A percentile compares a stretch with the other conserved stretches of the same genome.
Conservation (phyloP, 2,113 vertebrate genomes). For the Tilapia sparmanii region DNA sequence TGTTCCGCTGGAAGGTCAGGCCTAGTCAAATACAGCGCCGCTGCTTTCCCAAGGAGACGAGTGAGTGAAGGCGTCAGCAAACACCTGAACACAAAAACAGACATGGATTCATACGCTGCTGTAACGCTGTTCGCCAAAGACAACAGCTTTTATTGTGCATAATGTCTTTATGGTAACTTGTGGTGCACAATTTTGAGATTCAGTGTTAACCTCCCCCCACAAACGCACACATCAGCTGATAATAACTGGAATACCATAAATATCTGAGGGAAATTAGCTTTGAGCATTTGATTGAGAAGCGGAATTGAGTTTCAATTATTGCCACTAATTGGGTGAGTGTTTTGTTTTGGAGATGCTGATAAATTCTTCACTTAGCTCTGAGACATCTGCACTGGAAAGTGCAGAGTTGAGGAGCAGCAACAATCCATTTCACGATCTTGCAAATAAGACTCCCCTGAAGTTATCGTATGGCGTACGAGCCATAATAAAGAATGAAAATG, state of each 20-base stretch:
- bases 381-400: constrained; percentile 19
- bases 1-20: constrained; percentile 45
- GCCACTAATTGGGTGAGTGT: constrained; percentile 42
- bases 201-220: neutral
- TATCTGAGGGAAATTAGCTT: constrained; percentile 28
- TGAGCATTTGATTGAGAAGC: constrained; percentile 28
- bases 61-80: neutral
- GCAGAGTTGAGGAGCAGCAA: neutral
- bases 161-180: constrained; percentile 8
- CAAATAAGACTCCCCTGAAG: constrained; percentile 38
- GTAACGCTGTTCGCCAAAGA: neutral
- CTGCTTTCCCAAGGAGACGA: neutral
- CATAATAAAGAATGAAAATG: constrained; percentile 28
- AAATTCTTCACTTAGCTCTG: constrained; percentile 16
- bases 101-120: neutral
- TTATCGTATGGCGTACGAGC: constrained; percentile 2
- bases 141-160: neutral
- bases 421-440: constrained; percentile 23
- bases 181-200: neutral
- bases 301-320: constrained; percentile 52
- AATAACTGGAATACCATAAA: constrained; percentile 5
- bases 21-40: neutral
- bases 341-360: constrained; percentile 49
- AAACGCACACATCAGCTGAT: neutral
- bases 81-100: neutral